phyloP scores from a whole-genome alignment of 2,113 vertebrate genomes.

The Oryctolagus cuniculus region DNA sequence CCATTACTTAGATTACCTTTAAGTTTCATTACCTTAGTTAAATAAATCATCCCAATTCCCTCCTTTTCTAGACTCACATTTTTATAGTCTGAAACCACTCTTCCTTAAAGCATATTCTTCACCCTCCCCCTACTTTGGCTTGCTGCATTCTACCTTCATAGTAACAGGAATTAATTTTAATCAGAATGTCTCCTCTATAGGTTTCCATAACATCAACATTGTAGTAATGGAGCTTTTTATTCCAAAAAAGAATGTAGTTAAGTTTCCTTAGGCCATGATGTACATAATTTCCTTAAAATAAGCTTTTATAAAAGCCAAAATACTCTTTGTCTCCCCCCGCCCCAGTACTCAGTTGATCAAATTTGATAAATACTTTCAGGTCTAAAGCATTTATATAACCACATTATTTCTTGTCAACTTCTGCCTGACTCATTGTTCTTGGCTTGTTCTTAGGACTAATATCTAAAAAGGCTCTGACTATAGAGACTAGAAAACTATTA shows the following conservation, averaged over 20 bases:
- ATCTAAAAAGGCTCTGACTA: not conserved
- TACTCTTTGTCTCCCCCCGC: not conserved
- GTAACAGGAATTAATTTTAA: conserved; percentile 85
- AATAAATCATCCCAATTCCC: conserved; percentile 43
- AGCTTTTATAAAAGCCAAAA: conserved; percentile 76
- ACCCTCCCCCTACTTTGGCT: conserved; percentile 79
- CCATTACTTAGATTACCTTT: conserved; percentile 53
- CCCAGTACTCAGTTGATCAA: conserved; percentile 43
- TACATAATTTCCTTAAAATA: conserved; percentile 78
- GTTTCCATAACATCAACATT: conserved; percentile 77
- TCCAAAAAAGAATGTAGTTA: conserved; percentile 72
- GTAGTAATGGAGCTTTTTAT: conserved; percentile 77
- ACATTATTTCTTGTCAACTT: conserved; percentile 19
- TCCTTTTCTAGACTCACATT: not conserved
- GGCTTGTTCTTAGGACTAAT: conserved; percentile 44
- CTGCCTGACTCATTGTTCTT: conserved; percentile 58
- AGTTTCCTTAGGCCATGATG: conserved; percentile 64
- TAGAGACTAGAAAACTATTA: conserved; percentile 66
- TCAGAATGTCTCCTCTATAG: conserved; percentile 74
- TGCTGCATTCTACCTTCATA: conserved; percentile 80
- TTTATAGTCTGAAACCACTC: conserved; percentile 63
- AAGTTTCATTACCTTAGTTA: conserved; percentile 45
- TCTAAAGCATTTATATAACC: not conserved
- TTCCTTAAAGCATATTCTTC: conserved; percentile 74
- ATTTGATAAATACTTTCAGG: conserved; percentile 60